Evolutionary conservation across 2,113 vertebrate species (phyloP), one percentile per base, ranked within the genome.

Genomic region (Ptychochromis oligacanthus): DNA sequence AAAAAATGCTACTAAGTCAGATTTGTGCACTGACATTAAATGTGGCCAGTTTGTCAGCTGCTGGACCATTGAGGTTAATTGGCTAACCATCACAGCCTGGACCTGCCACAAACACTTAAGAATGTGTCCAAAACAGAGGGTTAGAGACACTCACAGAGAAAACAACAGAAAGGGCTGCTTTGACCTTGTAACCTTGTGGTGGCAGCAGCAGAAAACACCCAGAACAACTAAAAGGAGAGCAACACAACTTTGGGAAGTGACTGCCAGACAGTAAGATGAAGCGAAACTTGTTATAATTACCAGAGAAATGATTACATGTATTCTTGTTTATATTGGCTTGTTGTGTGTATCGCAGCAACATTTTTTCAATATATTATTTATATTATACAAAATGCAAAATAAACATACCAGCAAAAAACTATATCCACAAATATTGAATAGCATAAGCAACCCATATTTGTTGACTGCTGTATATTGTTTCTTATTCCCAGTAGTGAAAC

Each of bases 91-190:
- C 43, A 8, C 10, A 1, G 17, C 65, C 65, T 70, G 65, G 43
- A 70, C 31, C 65, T 70, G 65, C 65, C 65, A 70, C 65, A 72
- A 52, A 72, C 65, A 52, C 65, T 72, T 67, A 67, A 40, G 64
- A 67, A 26, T 67, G 40, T 46, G 9, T 72, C 65, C 43, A 52
- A 17, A 72, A 52, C 17, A 72, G 65, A 72, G 65, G 65, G 24
- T 28, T 72, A 72, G 43, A 72, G 43, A 72, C 65, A 72, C 43
- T 70, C 43, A 31, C 43, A 0, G 38, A 52, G 56, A 49, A 52
- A 55, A 65, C 43, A 59, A 36, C 57, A 82, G 65, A 46, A 65
- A 17, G 56, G 20, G 70, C 17, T 22, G 76, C 11, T 54, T 31
- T 61, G 49, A 75, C 58, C 59, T 80, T 34, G 58, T 31, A 10